phyloP scores from a whole-genome alignment of 2,888 invertebrate species.

The Plemyria rubiginata region DNA sequence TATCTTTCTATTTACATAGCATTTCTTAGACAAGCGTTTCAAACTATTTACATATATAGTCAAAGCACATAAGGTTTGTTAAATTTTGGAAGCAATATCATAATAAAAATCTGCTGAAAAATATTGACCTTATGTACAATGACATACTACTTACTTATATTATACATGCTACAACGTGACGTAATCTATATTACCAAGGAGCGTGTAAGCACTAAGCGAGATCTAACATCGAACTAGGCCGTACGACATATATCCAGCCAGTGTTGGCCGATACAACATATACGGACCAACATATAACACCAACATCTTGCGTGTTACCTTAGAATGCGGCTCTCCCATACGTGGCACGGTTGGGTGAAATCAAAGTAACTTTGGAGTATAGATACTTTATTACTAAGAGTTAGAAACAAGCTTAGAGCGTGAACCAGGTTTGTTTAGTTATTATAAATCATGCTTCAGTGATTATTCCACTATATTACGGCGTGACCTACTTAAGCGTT shows the following conservation, averaged over 20 bases:
- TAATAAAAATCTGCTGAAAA: slow-evolving; percentile 1
- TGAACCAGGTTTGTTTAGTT: slow-evolving; percentile 57
- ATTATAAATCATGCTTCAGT: slow-evolving; percentile 67
- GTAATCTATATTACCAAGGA: slow-evolving; percentile 47
- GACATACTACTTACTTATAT: slow-evolving; percentile 36
- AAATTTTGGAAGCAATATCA: background rate
- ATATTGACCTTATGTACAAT: slow-evolving; percentile 31
- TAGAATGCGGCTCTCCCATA: slow-evolving; percentile 74
- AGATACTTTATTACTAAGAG: slow-evolving; percentile 83
- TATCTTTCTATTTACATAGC: slow-evolving; percentile 24
- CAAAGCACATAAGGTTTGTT: slow-evolving; percentile 37
- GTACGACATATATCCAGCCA: slow-evolving; percentile 69
- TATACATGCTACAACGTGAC: slow-evolving; percentile 39
- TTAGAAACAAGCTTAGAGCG: slow-evolving; percentile 72
- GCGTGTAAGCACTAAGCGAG: slow-evolving; percentile 72
- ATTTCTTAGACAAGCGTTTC: slow-evolving; percentile 36
- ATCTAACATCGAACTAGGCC: slow-evolving; percentile 74
- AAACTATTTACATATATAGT: slow-evolving; percentile 26
- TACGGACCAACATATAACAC: slow-evolving; percentile 66
- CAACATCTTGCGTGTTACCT: slow-evolving; percentile 74
- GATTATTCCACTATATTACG: slow-evolving; percentile 58
- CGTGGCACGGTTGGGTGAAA: slow-evolving; percentile 78
- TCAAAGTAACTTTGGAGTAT: slow-evolving; percentile 83
- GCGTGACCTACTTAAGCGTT: slow-evolving; percentile 77
- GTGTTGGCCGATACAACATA: slow-evolving; percentile 58